These are phyloP conservation scores for Saguinus imperator DNA, from an alignment of 2,113 vertebrate species.

Conservation along the genomic window DNA sequence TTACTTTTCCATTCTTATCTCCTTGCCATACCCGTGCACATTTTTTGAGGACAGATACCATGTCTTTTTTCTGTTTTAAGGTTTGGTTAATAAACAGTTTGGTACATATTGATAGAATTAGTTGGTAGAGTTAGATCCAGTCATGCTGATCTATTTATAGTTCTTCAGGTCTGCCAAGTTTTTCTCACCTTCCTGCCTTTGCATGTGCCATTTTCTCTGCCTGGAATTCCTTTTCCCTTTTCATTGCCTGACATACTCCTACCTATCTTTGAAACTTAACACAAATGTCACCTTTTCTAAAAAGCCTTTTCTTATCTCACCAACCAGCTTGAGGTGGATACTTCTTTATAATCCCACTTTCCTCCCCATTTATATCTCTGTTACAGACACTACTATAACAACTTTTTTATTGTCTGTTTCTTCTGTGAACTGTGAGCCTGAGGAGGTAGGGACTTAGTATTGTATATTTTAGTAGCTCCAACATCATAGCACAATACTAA, in stretches of 20 bases:
- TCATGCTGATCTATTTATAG: conserved; percentile 52
- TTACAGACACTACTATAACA: background rate
- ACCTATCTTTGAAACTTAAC: conserved; percentile 51
- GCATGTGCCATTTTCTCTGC: conserved; percentile 39
- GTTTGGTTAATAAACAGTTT: conserved; percentile 37
- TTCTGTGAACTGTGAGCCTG: background rate
- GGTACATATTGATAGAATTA: conserved; percentile 44
- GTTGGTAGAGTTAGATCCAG: conserved; percentile 39
- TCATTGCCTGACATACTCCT: conserved; percentile 30
- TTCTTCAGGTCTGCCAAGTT: conserved; percentile 39
- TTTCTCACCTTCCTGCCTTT: conserved; percentile 51
- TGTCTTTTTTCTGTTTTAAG: conserved; percentile 25
- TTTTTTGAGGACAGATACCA: background rate
- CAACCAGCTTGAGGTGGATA: conserved; percentile 9
- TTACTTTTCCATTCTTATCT: background rate
- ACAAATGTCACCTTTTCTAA: conserved; percentile 34
- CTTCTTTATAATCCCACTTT: background rate
- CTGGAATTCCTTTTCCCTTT: conserved; percentile 38
- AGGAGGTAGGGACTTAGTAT: background rate
- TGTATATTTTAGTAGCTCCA: background rate
- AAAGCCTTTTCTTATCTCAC: conserved; percentile 31
- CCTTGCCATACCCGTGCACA: background rate
- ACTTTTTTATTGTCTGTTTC: background rate
- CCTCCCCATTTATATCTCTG: background rate
- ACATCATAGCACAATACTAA: background rate